These are phyloP conservation scores for Ips typographus DNA, from an alignment of 1,140 invertebrate species.

Conservation along the genomic window DNA sequence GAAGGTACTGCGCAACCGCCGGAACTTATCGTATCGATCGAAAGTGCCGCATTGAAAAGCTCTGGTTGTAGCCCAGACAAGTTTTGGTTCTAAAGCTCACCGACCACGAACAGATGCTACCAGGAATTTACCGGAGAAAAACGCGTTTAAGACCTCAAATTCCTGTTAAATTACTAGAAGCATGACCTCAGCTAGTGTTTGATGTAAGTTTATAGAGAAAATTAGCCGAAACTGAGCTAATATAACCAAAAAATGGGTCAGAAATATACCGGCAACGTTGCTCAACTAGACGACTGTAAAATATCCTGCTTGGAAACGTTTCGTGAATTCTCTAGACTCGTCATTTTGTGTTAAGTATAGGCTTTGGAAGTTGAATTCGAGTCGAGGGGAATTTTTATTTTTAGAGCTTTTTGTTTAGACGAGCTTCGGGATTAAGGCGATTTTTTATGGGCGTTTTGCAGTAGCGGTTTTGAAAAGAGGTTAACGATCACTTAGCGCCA, in stretches of 20 bases:
- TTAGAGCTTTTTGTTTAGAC: conserved; percentile 35
- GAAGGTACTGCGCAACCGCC: conserved; percentile 37
- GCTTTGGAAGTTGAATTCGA: conserved; percentile 35
- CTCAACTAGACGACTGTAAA: conserved; percentile 23
- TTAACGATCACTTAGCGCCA: too few relatives aligned
- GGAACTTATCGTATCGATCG: conserved; percentile 45
- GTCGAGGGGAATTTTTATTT: conserved; percentile 35
- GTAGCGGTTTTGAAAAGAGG: too few relatives aligned
- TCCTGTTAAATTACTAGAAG: too few relatives aligned
- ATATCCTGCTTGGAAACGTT: conserved; percentile 34
- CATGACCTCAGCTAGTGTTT: too few relatives aligned
- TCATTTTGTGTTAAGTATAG: conserved; percentile 36
- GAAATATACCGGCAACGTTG: conserved; percentile 15
- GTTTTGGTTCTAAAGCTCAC: conserved; percentile 4
- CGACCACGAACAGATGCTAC: conserved; percentile 9
- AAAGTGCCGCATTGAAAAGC: conserved; percentile 32
- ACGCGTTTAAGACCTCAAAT: too few relatives aligned
- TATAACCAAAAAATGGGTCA: too few relatives aligned
- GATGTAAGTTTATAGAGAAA: too few relatives aligned
- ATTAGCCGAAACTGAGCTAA: too few relatives aligned
- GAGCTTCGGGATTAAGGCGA: conserved; percentile 25
- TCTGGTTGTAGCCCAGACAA: conserved; percentile 36
- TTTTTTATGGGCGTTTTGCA: too few relatives aligned
- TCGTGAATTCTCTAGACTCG: conserved; percentile 35
- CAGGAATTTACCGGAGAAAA: background rate